A percentile compares a stretch with the other conserved stretches of the same genome.
These are phyloP conservation scores for Hydrozoanthus gracilis DNA, from an alignment of 92 coral and sea anemone genomes.

Conservation along the genomic window DNA sequence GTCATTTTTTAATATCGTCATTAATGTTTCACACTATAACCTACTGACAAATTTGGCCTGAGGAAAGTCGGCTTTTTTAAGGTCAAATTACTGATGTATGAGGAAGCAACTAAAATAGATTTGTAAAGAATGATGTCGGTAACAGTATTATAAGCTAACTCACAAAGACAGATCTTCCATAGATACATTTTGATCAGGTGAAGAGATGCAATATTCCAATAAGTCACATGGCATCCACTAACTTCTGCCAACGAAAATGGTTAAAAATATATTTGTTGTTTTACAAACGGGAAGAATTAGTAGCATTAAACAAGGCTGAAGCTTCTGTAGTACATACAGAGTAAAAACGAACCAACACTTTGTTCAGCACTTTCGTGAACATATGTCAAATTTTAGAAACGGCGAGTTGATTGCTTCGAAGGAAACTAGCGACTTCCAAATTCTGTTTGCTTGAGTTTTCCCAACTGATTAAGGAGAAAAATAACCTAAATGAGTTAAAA, in stretches of 20 bases:
- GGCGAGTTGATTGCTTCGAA: not conserved
- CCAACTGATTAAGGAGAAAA: not conserved
- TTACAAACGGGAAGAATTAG: conserved; percentile 24
- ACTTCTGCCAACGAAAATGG: conserved; percentile 6
- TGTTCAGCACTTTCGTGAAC: no score
- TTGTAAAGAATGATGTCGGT: conserved; percentile 40
- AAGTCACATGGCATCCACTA: conserved; percentile 29
- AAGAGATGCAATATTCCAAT: conserved; percentile 36
- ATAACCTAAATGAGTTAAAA: conserved; percentile 1
- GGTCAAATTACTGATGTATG: conserved; percentile 26
- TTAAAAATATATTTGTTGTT: conserved; percentile 30
- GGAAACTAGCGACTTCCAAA: no score
- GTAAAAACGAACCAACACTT: no score
- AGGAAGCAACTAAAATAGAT: conserved; percentile 35
- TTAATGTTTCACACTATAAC: not conserved
- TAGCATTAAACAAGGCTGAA: conserved; percentile 10
- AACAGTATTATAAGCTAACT: conserved; percentile 14
- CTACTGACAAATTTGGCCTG: conserved; percentile 34
- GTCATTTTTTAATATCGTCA: conserved; percentile 30
- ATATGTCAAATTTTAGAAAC: not conserved
- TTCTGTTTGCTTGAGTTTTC: not conserved
- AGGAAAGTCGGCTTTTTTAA: conserved; percentile 38
- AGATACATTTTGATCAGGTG: conserved; percentile 36
- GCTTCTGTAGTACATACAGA: not conserved
- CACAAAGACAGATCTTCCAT: conserved; percentile 33